Base-by-base conservation (phyloP, 2,113 vertebrate genomes). In the Syngnathus scovelli region DNA sequence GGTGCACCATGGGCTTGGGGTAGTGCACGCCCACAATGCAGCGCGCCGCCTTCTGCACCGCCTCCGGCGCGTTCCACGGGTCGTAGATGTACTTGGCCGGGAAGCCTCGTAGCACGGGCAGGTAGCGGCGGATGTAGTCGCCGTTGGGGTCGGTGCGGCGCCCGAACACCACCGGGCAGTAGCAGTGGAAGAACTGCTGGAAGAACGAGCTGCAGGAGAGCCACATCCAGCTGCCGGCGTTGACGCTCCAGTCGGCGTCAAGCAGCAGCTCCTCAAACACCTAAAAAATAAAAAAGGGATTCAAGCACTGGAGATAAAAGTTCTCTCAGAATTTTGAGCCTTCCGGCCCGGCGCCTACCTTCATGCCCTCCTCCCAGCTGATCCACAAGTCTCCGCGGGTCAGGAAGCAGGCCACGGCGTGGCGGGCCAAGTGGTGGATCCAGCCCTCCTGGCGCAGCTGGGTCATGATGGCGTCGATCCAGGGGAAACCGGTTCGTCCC, bases 181-280 rank as follows among this genome's bases (percentile, higher is more conserved):
- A 99, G 90, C 96, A 99, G 87, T 99, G 96, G 88, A 99, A 99
- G 87, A 99, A 99, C 83, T 99, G 96, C 76, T 98, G 96, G 79
- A 98, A 99, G 87, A 99, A 98, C 48, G 96, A 98, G 80, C 96
- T 98, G 83, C 96, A 99, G 78, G 96, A 98, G 0, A 99, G 92
- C 96, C 96, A 99, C 95, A 98, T 99, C 96, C 96, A 98, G 88
- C 95, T 98, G 61, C 96, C 96, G 49, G 96, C 96, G 37, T 99
- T 99, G 61, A 98, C 95, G 43, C 96, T 98, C 96, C 96, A 98
- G 82, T 98, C 96, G 1, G 96, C 96, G 10, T 98, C 96, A 72
- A 99, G 92, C 76, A 98, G 83, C 78, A 98, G 90, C 87, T 99
- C 96, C 90, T 98, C 96, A 76, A 98, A 99, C 69, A 99, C 95